Evolutionary conservation across 2,888 invertebrate genomes (phyloP).

Genomic region (Tetramorium bicarinatum): DNA sequence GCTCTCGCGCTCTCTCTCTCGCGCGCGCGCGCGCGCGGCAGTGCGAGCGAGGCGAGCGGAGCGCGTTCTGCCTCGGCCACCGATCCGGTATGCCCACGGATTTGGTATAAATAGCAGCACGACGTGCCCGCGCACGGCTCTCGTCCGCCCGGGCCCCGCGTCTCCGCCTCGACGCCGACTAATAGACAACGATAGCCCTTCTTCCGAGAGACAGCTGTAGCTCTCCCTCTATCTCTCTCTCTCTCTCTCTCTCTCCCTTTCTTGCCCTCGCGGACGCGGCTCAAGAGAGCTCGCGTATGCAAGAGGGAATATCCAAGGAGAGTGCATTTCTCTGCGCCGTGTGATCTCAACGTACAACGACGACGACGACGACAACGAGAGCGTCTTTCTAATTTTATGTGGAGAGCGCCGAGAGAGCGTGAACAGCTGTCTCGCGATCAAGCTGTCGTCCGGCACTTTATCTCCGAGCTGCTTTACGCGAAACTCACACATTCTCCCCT

Average conservation of each 20-base stretch:
- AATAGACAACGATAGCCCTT: slow-evolving; percentile 59
- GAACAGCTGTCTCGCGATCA: slow-evolving; percentile 57
- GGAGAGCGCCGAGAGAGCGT: slow-evolving; percentile 46
- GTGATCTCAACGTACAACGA: slow-evolving; percentile 43
- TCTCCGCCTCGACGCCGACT: slow-evolving; percentile 43
- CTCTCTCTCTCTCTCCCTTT: background rate
- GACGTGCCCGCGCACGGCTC: slow-evolving; percentile 44
- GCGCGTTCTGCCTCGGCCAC: slow-evolving; percentile 53
- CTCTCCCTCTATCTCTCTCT: background rate
- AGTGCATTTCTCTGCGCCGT: slow-evolving; percentile 34
- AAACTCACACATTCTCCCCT: slow-evolving; percentile 20
- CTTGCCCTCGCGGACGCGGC: slow-evolving; percentile 16
- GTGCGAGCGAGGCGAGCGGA: slow-evolving; percentile 9
- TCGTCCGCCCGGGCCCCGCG: slow-evolving; percentile 27
- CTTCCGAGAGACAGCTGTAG: slow-evolving; percentile 51
- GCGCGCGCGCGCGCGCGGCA: background rate
- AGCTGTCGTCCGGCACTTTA: slow-evolving; percentile 56
- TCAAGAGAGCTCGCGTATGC: slow-evolving; percentile 26
- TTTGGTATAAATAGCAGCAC: slow-evolving; percentile 73
- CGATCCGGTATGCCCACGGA: slow-evolving; percentile 76
- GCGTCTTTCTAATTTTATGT: slow-evolving; percentile 54
- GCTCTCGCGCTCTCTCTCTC: slow-evolving; percentile 15
- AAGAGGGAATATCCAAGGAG: slow-evolving; percentile 21
- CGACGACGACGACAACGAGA: slow-evolving; percentile 39
- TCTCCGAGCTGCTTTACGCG: slow-evolving; percentile 48